Base-by-base conservation (phyloP, 2,113 vertebrate species). In the Perca fluviatilis region DNA sequence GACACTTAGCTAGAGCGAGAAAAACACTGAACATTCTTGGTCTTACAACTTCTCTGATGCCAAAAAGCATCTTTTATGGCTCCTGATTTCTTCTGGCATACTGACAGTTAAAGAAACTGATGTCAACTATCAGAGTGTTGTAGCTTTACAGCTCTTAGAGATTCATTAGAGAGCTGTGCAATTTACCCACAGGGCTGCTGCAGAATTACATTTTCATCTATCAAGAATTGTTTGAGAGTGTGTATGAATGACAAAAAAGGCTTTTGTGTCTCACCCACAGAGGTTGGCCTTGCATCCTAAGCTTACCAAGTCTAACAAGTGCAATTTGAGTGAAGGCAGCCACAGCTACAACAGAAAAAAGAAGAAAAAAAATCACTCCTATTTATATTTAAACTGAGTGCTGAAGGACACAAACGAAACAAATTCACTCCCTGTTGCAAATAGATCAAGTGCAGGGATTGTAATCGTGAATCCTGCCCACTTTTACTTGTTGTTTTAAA, bases 51-150 rank as follows among this genome's bases (percentile, higher is more conserved):
- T 71, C 36, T 82, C 36, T 78, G 11, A 47, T 67, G 60, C 54
- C 27, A 49, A 66, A 36, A 70, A 6, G 0, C 15, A 74, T 23
- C 15, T 50, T 40, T 76, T n/a, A 23, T 70, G 8, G 3, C 27
- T 23, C 1, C 19, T 56, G 1, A 33, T 62, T 74, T 49, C 57
- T 51, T 77, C 57, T 33, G 12, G 50, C 49, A 61, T 5, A 10
- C 30, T 57, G 65, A 68, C n/a, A 14, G 43, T 70, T 56, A 60
- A 78, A 49, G 25, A 67, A 58, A 80, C 51, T 63, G 69, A 79
- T 77, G 81, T 50, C 60, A 84, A 40, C 25, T 21, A 80, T 83
- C 63, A 75, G 56, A 25, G 11, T 36, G 49, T 13, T 64, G 10
- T 10, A 30, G 49, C 40, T 18, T 67, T 11, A 30, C 57, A 51